A percentile compares a stretch with the other conserved stretches of the same genome.
phyloP scores from a whole-genome alignment of 2,888 invertebrate genomes.

The Pherbina coryleti region DNA sequence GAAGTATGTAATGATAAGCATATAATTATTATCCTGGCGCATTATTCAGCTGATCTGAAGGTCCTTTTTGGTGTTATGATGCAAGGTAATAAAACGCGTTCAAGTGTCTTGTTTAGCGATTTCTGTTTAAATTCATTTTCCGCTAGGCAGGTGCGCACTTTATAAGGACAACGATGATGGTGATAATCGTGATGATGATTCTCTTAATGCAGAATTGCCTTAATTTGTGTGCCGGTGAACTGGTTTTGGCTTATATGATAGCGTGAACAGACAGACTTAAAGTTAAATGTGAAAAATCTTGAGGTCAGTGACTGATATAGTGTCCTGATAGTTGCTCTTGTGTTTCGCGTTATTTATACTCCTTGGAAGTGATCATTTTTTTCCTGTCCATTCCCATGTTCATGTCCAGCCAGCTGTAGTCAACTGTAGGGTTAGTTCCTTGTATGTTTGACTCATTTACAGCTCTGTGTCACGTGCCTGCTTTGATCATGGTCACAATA shows the following conservation, averaged over 20 bases:
- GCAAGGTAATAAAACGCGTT: slow-evolving; percentile 34
- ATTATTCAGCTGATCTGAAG: slow-evolving; percentile 13
- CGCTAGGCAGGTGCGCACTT: slow-evolving; percentile 15
- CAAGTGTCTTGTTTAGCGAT: slow-evolving; percentile 25
- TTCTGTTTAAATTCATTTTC: slow-evolving; percentile 19
- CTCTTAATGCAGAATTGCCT: not conserved
- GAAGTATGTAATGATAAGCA: slow-evolving; percentile 21
- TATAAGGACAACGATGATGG: not conserved
- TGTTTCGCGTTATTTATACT: not conserved
- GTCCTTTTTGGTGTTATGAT: slow-evolving; percentile 19
- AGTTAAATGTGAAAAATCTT: not conserved
- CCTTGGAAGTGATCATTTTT: not conserved
- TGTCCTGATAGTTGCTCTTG: not conserved
- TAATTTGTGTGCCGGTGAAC: slow-evolving; percentile 8
- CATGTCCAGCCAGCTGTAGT: not conserved
- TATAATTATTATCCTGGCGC: slow-evolving; percentile 36
- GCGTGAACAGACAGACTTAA: not conserved
- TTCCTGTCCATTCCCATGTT: not conserved
- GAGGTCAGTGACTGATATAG: slow-evolving; percentile 7
- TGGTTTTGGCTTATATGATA: not conserved
- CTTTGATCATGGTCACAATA: slow-evolving; percentile 3
- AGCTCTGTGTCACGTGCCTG: slow-evolving; percentile 1
- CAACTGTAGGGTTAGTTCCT: not conserved
- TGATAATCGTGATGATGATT: not conserved
- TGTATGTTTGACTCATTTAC: not conserved